Percentiles rank a stretch among this genome's conserved stretches.
Conservation (phyloP, 2,888 invertebrate genomes). For the Eilema sororculum region DNA sequence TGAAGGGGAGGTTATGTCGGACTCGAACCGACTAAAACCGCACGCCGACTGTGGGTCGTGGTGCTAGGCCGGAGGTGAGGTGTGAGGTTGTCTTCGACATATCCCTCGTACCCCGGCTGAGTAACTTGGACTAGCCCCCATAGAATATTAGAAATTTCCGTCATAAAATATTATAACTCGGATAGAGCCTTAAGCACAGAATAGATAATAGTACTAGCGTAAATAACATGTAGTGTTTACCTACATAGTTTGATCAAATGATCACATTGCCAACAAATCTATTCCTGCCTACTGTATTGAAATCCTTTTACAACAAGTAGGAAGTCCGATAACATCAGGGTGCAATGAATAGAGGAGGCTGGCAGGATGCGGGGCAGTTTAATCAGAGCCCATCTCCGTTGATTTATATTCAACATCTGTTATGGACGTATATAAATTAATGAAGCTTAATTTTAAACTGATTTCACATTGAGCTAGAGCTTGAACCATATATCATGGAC, state of each 20-base stretch:
- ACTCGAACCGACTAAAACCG: too few relatives aligned
- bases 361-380: constrained; percentile 13
- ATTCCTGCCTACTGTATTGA: not conserved
- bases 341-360: constrained; percentile 9
- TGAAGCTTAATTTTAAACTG: not conserved
- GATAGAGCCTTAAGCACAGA: not conserved
- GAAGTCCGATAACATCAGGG: constrained; percentile 18
- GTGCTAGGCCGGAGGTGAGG: too few relatives aligned
- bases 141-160: not conserved
- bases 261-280: constrained; percentile 2
- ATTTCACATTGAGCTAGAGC: too few relatives aligned
- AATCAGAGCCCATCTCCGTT: constrained; percentile 1
- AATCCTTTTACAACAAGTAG: not conserved
- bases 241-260: not conserved
- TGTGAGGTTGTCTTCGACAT: too few relatives aligned
- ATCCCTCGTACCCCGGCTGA: too few relatives aligned
- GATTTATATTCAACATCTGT: constrained; percentile 15
- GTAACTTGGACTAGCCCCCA: too few relatives aligned
- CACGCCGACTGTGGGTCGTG: too few relatives aligned
- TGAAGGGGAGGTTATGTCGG: too few relatives aligned
- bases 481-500: too few relatives aligned
- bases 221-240: not conserved
- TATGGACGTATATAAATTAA: not conserved
- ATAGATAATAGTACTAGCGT: too few relatives aligned
- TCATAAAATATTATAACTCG: not conserved